Conservation (phyloP, 2,797 vertebrate species). For the Otus scops region DNA sequence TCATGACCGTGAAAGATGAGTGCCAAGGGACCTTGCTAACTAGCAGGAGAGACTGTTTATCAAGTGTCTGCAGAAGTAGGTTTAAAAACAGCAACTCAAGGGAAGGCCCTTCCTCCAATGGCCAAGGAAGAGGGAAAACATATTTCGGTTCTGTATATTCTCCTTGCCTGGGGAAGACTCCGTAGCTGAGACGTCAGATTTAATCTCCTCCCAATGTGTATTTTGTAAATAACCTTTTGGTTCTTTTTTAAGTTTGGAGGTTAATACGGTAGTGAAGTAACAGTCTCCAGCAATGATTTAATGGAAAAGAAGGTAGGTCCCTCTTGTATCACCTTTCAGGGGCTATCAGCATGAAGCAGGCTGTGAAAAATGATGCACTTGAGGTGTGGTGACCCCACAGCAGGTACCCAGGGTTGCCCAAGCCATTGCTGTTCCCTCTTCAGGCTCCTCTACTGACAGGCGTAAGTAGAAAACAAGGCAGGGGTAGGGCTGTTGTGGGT, state of each 20-base stretch:
- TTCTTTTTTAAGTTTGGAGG: background rate
- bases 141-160: background rate
- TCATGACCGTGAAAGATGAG: background rate
- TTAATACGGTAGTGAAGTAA: background rate
- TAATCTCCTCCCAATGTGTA: constrained; percentile 4
- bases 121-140: background rate
- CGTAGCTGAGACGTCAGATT: background rate
- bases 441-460: background rate
- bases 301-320: background rate
- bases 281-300: background rate
- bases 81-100: background rate
- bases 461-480: background rate
- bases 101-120: background rate
- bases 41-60: background rate
- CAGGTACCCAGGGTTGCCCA: background rate
- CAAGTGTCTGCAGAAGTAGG: background rate
- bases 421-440: background rate
- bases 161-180: background rate
- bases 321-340: background rate
- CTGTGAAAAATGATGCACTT: background rate
- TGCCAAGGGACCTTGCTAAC: background rate
- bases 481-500: background rate
- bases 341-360: background rate
- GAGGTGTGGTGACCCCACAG: background rate
- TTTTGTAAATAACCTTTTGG: constrained; percentile 30